Base-by-base conservation (phyloP, 1,140 invertebrate species). In the Sarcophaga peregrina region DNA sequence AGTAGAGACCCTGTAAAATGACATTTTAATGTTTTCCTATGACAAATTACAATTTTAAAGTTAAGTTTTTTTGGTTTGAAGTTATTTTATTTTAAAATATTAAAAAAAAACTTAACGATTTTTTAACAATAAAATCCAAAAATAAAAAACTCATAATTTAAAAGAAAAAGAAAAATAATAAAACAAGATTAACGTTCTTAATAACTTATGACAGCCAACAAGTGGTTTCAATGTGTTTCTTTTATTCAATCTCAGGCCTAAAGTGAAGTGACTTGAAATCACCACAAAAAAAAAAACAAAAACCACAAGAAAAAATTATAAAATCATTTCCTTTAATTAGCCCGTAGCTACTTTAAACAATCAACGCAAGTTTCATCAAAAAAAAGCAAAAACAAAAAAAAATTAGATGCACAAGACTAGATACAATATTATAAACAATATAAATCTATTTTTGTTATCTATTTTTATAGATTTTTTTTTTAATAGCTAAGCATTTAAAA, bases 281-380 rank as follows among this genome's bases (percentile, higher is more conserved):
- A 37, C 20, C 20, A 17, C n/a, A 68, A 17, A 68, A 17, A 68
- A 68, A 68, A 62, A n/a, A 62, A 37, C 17, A n/a, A 68, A 20
- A 52, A 52, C 50, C 13, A 37, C 25, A 37, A 37, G 25, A 37
- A 37, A 37, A 37, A 37, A 37, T 37, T 37, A 37, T 37, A 37
- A 37, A 37, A 68, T 9, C 62, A 68, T 68, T 68, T 68, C 62
- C 62, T 68, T 68, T 68, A 68, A 68, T 68, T 68, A 68, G 20
- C 62, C 20, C n/a, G 9, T 25, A 68, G 20, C 62, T 68, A 68
- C 62, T 68, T 20, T 20, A 68, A 68, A 68, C n/a, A 20, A 68
- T 20, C 62, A 68, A 68, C 62, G 20, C 62, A 68, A 68, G 17
- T 62, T 7, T 62, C 11, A n/a, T n/a, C n/a, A n/a, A n/a, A n/a